These are phyloP conservation scores for Lordiphosa stackelbergi DNA, from an alignment of 1,140 invertebrate genomes.

Conservation along the genomic window DNA sequence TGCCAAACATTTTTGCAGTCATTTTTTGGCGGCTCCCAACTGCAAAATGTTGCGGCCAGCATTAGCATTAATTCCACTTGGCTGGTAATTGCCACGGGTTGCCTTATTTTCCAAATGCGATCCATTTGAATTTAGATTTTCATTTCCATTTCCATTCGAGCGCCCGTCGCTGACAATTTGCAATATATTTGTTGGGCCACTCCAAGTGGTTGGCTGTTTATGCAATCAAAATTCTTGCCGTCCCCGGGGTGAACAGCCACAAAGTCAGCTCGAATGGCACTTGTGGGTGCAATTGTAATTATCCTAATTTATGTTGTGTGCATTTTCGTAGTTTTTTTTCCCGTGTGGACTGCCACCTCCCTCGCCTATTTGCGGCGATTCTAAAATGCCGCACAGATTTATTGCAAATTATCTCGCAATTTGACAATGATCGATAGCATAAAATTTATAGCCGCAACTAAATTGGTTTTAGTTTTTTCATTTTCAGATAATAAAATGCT, in stretches of 20 bases:
- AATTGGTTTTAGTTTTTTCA: conserved; percentile 12
- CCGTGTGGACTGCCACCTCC: background rate
- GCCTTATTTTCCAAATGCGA: conserved; percentile 56
- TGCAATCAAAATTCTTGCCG: conserved; percentile 71
- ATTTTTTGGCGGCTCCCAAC: conserved; percentile 57
- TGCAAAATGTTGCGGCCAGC: conserved; percentile 27
- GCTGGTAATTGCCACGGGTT: conserved; percentile 58
- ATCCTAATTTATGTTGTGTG: conserved; percentile 73
- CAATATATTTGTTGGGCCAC: conserved; percentile 35
- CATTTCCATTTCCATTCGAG: conserved; percentile 58
- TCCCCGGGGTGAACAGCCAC: conserved; percentile 25
- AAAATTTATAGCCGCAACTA: conserved; percentile 53
- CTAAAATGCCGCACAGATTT: conserved; percentile 61
- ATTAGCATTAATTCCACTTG: conserved; percentile 21
- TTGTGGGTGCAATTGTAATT: conserved; percentile 75
- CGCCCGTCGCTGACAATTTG: conserved; percentile 39
- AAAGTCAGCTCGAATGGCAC: conserved; percentile 53
- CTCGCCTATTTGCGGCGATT: conserved; percentile 23
- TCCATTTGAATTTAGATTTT: conserved; percentile 41
- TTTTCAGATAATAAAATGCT: conserved; percentile 40
- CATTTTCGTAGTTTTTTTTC: conserved; percentile 28
- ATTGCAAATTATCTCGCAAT: conserved; percentile 65
- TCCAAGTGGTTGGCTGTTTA: conserved; percentile 41
- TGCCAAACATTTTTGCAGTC: conserved; percentile 62
- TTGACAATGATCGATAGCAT: conserved; percentile 70